Conservation (phyloP, 2,888 invertebrate genomes). For the Germaria angustata region DNA sequence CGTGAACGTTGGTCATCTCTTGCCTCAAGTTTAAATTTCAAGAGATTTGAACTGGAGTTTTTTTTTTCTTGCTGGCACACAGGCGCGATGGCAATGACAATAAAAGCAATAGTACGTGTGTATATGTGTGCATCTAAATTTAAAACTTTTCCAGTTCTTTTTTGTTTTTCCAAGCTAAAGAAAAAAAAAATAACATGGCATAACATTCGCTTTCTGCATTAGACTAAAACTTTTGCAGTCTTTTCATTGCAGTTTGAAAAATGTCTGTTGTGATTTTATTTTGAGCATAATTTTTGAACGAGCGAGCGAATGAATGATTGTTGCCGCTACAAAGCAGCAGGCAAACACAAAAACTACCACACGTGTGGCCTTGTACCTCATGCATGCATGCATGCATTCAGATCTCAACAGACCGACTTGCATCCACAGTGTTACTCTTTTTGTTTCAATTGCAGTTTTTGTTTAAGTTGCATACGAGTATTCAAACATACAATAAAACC, state of each 20-base stretch:
- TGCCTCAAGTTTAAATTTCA: too few relatives aligned
- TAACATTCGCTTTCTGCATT: slow-evolving; percentile 23
- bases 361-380: slow-evolving; percentile 67
- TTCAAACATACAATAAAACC: background rate
- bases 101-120: slow-evolving; percentile 49
- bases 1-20: too few relatives aligned
- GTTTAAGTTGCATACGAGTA: slow-evolving; percentile 9
- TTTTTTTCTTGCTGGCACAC: slow-evolving; percentile 52
- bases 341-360: slow-evolving; percentile 40
- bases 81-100: slow-evolving; percentile 67
- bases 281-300: slow-evolving; percentile 55
- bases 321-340: slow-evolving; percentile 45
- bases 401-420: slow-evolving; percentile 21
- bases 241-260: background rate
- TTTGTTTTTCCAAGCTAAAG: background rate
- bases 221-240: slow-evolving; percentile 19
- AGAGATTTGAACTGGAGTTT: slow-evolving; percentile 36
- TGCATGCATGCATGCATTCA: slow-evolving; percentile 2
- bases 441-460: background rate
- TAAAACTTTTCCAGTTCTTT: slow-evolving; percentile 27
- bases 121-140: slow-evolving; percentile 29
- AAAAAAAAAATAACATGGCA: background rate
- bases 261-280: slow-evolving; percentile 30
- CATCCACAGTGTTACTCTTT: background rate
- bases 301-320: slow-evolving; percentile 63